Percentiles rank a stretch among this genome's conserved stretches.
These are phyloP conservation scores for Burhinus oedicnemus DNA, from an alignment of 2,113 vertebrate species.

Conservation along the genomic window DNA sequence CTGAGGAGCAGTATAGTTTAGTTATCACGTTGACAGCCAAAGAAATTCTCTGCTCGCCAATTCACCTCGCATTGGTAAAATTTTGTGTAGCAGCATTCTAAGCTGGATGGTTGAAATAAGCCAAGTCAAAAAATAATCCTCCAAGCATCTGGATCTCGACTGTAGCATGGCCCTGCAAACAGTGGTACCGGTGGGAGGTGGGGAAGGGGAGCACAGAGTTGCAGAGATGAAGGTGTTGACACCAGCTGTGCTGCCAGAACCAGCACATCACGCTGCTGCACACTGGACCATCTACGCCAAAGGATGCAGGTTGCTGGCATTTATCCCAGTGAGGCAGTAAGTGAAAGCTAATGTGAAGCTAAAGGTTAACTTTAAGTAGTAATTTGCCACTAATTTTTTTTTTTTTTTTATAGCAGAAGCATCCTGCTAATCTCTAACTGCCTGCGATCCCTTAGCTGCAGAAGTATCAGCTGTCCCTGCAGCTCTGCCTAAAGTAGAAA, in stretches of 20 bases:
- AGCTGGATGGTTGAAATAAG: neutral
- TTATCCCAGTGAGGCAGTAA: neutral
- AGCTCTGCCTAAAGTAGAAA: neutral
- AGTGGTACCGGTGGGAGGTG: fast-evolving
- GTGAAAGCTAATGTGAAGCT: neutral
- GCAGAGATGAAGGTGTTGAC: neutral
- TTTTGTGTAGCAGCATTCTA: neutral
- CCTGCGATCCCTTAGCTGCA: neutral
- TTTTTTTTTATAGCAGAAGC: neutral
- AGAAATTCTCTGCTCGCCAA: neutral
- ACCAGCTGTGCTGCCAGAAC: neutral
- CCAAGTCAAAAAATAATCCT: neutral
- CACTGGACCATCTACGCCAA: neutral
- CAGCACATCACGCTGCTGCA: fast-evolving
- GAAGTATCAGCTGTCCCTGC: neutral
- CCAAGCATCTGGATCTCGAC: neutral
- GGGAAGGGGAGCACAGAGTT: neutral
- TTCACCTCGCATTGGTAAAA: neutral
- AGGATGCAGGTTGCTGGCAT: neutral
- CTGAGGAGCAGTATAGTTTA: neutral
- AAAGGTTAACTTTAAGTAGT: neutral
- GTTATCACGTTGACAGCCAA: neutral
- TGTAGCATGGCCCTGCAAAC: neutral
- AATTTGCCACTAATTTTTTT: neutral
- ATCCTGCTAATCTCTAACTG: neutral